Percentiles rank a stretch among this genome's conserved stretches.
Evolutionary conservation across 1,140 invertebrate genomes (phyloP).

Genomic region (Hirudo medicinalis): DNA sequence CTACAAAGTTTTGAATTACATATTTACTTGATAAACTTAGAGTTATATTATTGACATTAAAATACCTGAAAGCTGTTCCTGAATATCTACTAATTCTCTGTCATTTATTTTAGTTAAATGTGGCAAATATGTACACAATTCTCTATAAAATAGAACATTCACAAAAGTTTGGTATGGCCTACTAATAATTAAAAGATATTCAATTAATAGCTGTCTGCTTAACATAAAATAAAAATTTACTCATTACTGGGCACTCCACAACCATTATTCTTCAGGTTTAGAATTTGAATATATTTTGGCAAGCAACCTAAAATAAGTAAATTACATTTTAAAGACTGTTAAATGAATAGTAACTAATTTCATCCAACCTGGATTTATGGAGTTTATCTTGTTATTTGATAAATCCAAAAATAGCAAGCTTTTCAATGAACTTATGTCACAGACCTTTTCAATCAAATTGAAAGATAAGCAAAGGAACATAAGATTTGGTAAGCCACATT

Average conservation of each 20-base stretch:
- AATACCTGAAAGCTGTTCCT: not conserved
- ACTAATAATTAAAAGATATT: no score
- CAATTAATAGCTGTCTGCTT: not conserved
- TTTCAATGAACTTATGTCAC: not conserved
- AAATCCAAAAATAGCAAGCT: conserved; percentile 8
- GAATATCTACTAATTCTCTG: not conserved
- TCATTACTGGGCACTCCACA: not conserved
- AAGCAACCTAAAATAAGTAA: not conserved
- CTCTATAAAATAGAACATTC: not conserved
- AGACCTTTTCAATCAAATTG: not conserved
- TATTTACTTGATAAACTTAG: not conserved
- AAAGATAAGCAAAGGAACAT: not conserved
- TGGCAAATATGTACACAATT: not conserved
- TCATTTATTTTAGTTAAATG: conserved; percentile 2
- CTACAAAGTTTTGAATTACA: not conserved
- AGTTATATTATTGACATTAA: not conserved
- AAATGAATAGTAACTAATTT: not conserved
- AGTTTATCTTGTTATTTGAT: conserved; percentile 1
- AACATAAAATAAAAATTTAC: not conserved
- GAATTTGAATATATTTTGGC: conserved; percentile 9
- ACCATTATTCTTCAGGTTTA: not conserved
- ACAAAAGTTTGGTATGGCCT: no score
- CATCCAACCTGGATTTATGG: not conserved
- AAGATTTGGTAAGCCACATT: not conserved
- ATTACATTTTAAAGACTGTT: not conserved